These are phyloP conservation scores for Erebia epiphron DNA, from an alignment of 2,888 invertebrate species.

Conservation along the genomic window DNA sequence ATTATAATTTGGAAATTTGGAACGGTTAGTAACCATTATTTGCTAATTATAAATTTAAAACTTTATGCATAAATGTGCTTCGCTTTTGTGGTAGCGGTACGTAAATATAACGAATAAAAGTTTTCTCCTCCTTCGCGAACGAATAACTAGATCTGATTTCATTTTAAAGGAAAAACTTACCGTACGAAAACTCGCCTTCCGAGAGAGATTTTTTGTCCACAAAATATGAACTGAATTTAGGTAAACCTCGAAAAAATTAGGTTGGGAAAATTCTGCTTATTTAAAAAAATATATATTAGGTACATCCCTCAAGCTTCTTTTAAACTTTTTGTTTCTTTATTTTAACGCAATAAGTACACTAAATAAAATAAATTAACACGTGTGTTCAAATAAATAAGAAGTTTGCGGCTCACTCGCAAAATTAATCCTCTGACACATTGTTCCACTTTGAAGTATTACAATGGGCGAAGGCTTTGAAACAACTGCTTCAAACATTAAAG, in stretches of 20 bases:
- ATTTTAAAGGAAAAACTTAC: constrained; percentile 20
- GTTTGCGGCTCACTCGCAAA: constrained; percentile 9
- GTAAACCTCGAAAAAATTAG: constrained; percentile 6
- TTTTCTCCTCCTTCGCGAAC: constrained; percentile 10
- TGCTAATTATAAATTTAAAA: constrained; percentile 15
- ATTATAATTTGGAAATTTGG: constrained; percentile 51
- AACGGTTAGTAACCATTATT: constrained; percentile 26
- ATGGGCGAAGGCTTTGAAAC: constrained; percentile 37
- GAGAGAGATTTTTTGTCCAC: constrained; percentile 4
- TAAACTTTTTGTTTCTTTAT: background rate
- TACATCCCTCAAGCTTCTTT: background rate
- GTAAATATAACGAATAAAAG: constrained; percentile 22
- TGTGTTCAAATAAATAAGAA: constrained; percentile 12
- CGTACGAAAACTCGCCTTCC: constrained; percentile 7
- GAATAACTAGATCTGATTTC: constrained; percentile 20
- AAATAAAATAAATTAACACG: constrained; percentile 9
- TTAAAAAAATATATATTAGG: background rate
- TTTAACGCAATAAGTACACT: too few species aligned
- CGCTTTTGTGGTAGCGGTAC: constrained; percentile 7
- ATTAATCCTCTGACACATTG: constrained; percentile 23
- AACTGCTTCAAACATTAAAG: constrained; percentile 41
- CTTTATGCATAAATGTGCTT: constrained; percentile 19
- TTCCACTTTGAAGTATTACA: constrained; percentile 26
- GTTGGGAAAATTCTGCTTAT: background rate
- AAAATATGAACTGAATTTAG: constrained; percentile 16